Base-by-base conservation (phyloP, 23 tunicate species). In the Pegea sp. region DNA sequence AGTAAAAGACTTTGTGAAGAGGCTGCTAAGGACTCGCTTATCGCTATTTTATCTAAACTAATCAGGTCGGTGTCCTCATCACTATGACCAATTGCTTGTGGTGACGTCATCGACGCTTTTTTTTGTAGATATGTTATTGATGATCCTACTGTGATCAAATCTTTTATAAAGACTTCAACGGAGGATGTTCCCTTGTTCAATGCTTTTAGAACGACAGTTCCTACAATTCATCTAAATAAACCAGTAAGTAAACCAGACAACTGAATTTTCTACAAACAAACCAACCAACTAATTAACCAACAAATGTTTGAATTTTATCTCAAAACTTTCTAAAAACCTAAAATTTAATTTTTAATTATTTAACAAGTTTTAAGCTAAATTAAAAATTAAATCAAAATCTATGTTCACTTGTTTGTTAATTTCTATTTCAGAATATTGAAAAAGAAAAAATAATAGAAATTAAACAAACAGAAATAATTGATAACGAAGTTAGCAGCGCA, bases 91-190 rank as follows among this genome's bases (percentile, higher is more conserved):
- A 38, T 38, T 38, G 16, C 16, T 11, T 38, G 11, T 38, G 16
- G 16, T 38, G 11, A 8, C 13, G 11, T 38, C 11, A 38, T 11
- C 46, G 46, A 38, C 46, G 11, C 16, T 38, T 38, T 38, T 38
- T 8, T 8, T 16, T 38, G 13, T 38, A 38, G 46, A 38, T 8
- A 38, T 38, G 16, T 38, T 8, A 38, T 84, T 68, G 95, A 84
- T 44, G 95, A 84, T 49, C 80, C 95, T 2, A 84, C 95, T 7
- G 69, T 84, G 59, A 77, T 69, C 42, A 62, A 42, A 19, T 62
- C 69, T 8, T 72, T 67, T 3, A 42, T 42, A 4, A 70, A 67
- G 4, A 42, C 64, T 33, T 60, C 64, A 13, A 21, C 57, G 1
- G 76, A 84, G 53, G 48, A 49, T 1, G 64, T 63, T 24, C 95